These are phyloP conservation scores for Ornithoptera alexandrae DNA, from an alignment of 2,888 invertebrate genomes.

Conservation along the genomic window DNA sequence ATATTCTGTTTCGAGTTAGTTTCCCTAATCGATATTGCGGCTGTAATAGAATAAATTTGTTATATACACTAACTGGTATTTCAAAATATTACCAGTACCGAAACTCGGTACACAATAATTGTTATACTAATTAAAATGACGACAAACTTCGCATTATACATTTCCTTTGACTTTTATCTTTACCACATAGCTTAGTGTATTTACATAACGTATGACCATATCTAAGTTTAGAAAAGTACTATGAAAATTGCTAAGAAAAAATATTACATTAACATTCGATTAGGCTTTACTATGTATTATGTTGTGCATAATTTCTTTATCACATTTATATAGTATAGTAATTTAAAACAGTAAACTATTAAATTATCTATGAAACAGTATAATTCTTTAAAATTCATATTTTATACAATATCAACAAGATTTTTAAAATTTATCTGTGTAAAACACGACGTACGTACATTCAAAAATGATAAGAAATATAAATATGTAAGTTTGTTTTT, in stretches of 20 bases:
- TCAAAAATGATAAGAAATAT: conserved; percentile 19
- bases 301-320: conserved; percentile 77
- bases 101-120: neutral
- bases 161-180: neutral
- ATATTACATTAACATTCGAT: conserved; percentile 68
- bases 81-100: neutral
- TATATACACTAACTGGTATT: neutral
- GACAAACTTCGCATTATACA: neutral
- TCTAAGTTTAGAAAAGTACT: conserved; percentile 55
- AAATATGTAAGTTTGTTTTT: conserved; percentile 8
- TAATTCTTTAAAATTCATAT: conserved; percentile 39
- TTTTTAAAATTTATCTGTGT: conserved; percentile 23
- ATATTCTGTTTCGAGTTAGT: no score
- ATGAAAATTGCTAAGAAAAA: conserved; percentile 57
- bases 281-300: conserved; percentile 73
- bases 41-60: neutral
- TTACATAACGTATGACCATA: conserved; percentile 24
- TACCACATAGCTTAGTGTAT: conserved; percentile 11
- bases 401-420: conserved; percentile 51
- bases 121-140: neutral
- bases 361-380: conserved; percentile 61
- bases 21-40: no score
- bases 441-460: conserved; percentile 22
- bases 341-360: conserved; percentile 53
- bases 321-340: conserved; percentile 68